Percentiles rank a stretch among this genome's conserved stretches.
These are phyloP conservation scores for Poecile montanus DNA, from an alignment of 2,797 vertebrate genomes.

Conservation along the genomic window DNA sequence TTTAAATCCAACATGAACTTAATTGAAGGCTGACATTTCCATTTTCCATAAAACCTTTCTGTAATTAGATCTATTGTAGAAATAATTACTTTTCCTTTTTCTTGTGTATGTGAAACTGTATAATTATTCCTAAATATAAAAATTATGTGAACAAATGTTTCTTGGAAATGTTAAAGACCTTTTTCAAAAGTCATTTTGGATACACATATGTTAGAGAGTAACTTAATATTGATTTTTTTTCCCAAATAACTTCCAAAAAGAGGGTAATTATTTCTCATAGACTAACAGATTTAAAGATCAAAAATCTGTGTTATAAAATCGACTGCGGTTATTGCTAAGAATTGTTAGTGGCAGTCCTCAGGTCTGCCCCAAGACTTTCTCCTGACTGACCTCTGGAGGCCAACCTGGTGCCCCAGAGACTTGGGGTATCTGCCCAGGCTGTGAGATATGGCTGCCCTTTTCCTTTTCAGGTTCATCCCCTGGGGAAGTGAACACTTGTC, in stretches of 20 bases:
- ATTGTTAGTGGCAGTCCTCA: background rate
- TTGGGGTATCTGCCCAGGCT: background rate
- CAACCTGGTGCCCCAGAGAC: background rate
- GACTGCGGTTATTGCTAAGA: background rate
- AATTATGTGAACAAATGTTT: background rate
- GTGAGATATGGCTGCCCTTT: background rate
- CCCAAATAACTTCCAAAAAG: background rate
- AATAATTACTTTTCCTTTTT: constrained; percentile 51
- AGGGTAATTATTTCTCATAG: background rate
- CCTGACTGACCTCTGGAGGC: background rate
- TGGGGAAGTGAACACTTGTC: background rate
- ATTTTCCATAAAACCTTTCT: constrained; percentile 30
- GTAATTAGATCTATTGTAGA: constrained; percentile 38
- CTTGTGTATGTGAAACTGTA: background rate
- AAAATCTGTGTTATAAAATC: background rate
- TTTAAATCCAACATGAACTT: constrained; percentile 3
- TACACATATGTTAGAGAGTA: background rate
- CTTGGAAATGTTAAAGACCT: constrained; percentile 29
- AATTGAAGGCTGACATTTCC: constrained; percentile 59
- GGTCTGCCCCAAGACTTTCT: background rate
- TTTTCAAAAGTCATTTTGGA: constrained; percentile 18
- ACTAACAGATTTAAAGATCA: background rate
- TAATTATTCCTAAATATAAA: constrained; percentile 52
- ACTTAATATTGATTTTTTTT: background rate
- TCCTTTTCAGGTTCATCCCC: background rate